Conservation (phyloP, 2,888 invertebrate genomes). For the Caenorhabditis virilis region DNA sequence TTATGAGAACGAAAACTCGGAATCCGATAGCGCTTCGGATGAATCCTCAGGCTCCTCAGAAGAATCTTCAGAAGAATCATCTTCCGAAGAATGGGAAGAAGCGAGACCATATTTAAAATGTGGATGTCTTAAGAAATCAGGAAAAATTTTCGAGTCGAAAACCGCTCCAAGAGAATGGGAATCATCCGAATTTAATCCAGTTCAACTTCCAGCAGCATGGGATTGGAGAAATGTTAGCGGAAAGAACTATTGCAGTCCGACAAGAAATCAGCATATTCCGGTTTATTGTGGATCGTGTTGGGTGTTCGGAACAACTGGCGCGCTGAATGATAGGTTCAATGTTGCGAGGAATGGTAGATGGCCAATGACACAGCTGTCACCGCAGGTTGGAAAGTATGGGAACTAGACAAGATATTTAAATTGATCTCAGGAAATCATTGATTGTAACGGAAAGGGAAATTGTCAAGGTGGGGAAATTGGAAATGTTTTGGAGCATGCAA, state of each 20-base stretch:
- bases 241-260: constrained; percentile 71
- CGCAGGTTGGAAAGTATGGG: too few species aligned
- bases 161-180: constrained; percentile 60
- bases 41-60: neutral
- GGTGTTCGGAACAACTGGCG: constrained; percentile 72
- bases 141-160: constrained; percentile 43
- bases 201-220: constrained; percentile 67
- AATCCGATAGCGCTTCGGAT: too few species aligned
- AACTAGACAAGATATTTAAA: too few species aligned
- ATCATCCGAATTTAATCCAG: constrained; percentile 47
- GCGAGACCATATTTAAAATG: constrained; percentile 31
- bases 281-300: constrained; percentile 72
- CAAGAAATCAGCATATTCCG: constrained; percentile 72
- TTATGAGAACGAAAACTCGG: constrained; percentile 5
- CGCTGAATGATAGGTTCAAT: constrained; percentile 72
- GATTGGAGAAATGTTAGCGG: constrained; percentile 72
- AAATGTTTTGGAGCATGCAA: constrained; percentile 70
- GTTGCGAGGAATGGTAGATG: constrained; percentile 70
- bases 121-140: constrained; percentile 42
- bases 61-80: neutral
- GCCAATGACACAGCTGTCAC: constrained; percentile 71
- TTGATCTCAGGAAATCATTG: constrained; percentile 71
- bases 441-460: constrained; percentile 71
- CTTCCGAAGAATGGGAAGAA: constrained; percentile 31
- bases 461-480: constrained; percentile 69